Evolutionary conservation across 2,113 vertebrate genomes (phyloP), one percentile per base, ranked within the genome.

Genomic region (Hyperopisus bebe): DNA sequence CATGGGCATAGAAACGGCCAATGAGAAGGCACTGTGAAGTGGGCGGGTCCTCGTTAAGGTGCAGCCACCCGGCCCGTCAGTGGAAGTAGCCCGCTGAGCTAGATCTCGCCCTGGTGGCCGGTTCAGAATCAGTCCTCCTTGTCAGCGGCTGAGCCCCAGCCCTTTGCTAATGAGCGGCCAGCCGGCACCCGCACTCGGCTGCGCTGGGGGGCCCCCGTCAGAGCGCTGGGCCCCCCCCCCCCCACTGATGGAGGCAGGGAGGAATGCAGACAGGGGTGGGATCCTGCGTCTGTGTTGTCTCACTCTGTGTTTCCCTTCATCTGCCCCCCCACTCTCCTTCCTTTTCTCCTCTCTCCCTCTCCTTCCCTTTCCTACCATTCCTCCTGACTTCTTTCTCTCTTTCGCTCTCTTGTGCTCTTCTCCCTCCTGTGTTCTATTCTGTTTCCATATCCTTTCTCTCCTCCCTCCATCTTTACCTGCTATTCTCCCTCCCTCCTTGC

Each of bases 221-320:
- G 92, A 93, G 91, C 91, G 93, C 92, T 90, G 90, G 93, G 94
- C 94, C 93, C 90, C 24, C 1, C 31, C 1, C 31, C 39, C 39
- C 80, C 42, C 0, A 42, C 80, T 8, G 80, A 44, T 83, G 42
- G 82, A 35, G 46, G 66, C n/a, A 27, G 62, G 66, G 82, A 44
- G 89, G 87, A 89, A 86, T 88, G 90, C 90, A 86, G 77, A 84
- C 89, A 39, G 42, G 77, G 39, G n/a, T 44, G 86, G 44, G 58
- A 88, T 31, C 51, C 70, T 80, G 88, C 11, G 46, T 91, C 94
- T 96, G 95, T 92, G 93, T 95, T 94, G 93, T 95, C 94, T 95
- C 95, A 94, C 90, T 90, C 93, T 93, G 92, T 93, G 91, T 92
- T 92, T 87, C 85, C 27, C 93, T 93, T 11, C 46, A 48, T 48